phyloP scores from a whole-genome alignment of 2,113 vertebrate species.

The Solenodon paradoxus region DNA sequence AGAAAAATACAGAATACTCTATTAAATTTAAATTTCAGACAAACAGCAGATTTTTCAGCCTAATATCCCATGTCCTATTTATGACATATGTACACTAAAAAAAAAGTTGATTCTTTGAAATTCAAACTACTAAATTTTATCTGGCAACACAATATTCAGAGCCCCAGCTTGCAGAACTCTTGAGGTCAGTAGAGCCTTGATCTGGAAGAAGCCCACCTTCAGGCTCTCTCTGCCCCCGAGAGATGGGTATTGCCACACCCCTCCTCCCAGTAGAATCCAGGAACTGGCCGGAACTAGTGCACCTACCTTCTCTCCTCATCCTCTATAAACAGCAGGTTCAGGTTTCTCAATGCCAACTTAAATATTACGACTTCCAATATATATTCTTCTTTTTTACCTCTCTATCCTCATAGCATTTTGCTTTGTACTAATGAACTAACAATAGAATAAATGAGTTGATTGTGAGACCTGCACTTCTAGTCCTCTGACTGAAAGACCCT shows the following conservation, averaged over 20 bases:
- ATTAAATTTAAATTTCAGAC: background rate
- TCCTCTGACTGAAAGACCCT: background rate
- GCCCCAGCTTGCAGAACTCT: background rate
- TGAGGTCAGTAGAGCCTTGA: background rate
- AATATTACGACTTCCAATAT: background rate
- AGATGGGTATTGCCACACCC: background rate
- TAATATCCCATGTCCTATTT: background rate
- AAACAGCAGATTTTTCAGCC: background rate
- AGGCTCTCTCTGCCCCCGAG: background rate
- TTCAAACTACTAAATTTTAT: background rate
- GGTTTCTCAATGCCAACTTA: background rate
- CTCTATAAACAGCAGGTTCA: background rate
- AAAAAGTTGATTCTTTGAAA: conserved; percentile 1
- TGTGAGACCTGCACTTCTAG: fast-evolving
- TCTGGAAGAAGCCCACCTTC: background rate
- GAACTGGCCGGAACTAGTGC: background rate
- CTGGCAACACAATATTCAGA: background rate
- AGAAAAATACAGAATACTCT: background rate
- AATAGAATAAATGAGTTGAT: background rate
- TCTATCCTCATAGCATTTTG: background rate
- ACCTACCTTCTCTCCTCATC: background rate
- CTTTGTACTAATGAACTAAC: background rate
- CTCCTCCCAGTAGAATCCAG: background rate
- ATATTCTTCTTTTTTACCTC: background rate
- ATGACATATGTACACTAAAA: background rate